phyloP scores from a whole-genome alignment of 2,888 invertebrate species.

The Galerucella nymphaeae region DNA sequence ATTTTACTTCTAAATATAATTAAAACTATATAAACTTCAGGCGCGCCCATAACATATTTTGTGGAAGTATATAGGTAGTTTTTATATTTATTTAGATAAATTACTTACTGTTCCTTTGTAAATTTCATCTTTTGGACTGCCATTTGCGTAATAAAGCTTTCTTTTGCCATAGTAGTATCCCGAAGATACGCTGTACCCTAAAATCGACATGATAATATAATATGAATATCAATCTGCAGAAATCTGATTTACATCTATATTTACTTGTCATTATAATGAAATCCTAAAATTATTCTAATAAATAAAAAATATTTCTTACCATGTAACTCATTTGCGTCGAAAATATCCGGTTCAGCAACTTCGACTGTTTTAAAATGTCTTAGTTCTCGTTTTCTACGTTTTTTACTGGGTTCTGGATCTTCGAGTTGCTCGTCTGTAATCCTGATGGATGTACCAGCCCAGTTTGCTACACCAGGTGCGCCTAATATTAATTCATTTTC shows the following conservation, averaged over 20 bases:
- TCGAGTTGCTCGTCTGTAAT: constrained; percentile 45
- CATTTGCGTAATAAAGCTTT: constrained; percentile 65
- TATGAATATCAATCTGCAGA: no score
- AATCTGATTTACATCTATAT: no score
- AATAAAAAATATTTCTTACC: constrained; percentile 25
- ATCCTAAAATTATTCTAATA: neutral
- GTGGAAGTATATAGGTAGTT: neutral
- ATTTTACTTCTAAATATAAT: no score
- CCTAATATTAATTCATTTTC: constrained; percentile 66
- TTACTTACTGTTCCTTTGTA: constrained; percentile 56
- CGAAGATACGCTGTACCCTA: constrained; percentile 49
- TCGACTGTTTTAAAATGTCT: constrained; percentile 18
- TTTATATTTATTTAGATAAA: neutral
- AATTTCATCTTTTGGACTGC: constrained; percentile 67
- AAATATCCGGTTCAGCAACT: constrained; percentile 20
- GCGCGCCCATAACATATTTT: neutral
- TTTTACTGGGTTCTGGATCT: constrained; percentile 46
- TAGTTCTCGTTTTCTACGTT: constrained; percentile 8
- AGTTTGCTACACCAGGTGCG: constrained; percentile 72
- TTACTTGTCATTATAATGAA: no score
- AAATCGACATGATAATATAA: constrained; percentile 19
- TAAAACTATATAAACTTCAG: no score
- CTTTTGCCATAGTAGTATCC: constrained; percentile 54
- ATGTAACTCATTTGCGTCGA: constrained; percentile 19
- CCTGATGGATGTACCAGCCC: constrained; percentile 66